These are phyloP conservation scores for Propithecus deckenii DNA, from an alignment of 2,797 vertebrate genomes.

Conservation along the genomic window DNA sequence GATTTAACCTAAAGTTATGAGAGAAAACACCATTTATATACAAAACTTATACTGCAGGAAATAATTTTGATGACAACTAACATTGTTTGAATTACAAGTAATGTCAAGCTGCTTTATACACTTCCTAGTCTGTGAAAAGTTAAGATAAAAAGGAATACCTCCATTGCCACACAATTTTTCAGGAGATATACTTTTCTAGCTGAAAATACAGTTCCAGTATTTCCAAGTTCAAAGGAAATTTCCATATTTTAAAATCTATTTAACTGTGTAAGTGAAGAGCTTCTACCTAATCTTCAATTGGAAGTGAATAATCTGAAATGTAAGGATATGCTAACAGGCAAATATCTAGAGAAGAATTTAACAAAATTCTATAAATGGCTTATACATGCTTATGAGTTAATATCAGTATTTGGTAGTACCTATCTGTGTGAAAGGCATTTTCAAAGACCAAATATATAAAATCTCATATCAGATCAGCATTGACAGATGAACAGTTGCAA, in stretches of 20 bases:
- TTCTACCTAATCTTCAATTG: neutral
- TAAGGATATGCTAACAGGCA: neutral
- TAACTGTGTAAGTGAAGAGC: neutral
- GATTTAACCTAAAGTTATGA: neutral
- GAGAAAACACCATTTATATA: neutral
- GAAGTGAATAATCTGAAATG: neutral
- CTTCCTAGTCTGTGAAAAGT: neutral
- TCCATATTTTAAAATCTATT: conserved; percentile 1
- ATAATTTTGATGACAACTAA: neutral
- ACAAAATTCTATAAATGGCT: neutral
- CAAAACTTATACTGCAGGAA: neutral
- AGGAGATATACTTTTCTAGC: neutral
- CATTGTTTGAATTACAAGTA: neutral
- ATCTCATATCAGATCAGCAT: neutral
- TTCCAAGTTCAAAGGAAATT: neutral
- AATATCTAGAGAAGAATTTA: neutral
- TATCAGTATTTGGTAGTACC: neutral
- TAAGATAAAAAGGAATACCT: neutral
- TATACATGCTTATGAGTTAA: neutral
- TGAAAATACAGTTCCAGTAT: neutral
- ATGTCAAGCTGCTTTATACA: neutral
- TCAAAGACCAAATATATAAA: neutral
- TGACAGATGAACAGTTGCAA: neutral
- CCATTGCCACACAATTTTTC: neutral
- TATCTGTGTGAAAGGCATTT: neutral